Conservation (phyloP, 1,140 invertebrate genomes). For the Melanaphis sacchari region DNA sequence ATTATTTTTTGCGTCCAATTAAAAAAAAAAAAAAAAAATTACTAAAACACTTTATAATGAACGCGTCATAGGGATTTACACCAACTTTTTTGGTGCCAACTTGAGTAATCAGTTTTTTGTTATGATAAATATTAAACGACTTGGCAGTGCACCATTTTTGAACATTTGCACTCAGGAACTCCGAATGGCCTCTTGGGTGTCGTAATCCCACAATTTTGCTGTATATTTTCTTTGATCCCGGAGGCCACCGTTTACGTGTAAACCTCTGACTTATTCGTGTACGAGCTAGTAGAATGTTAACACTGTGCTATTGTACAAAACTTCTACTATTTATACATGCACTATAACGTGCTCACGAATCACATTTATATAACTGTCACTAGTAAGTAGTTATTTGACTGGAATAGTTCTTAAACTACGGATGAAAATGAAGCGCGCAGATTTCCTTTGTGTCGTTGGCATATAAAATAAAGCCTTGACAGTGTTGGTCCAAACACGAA, state of each 20-base stretch:
- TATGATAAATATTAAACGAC: constrained; percentile 45
- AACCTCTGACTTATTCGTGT: too few species aligned
- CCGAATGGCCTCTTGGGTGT: constrained; percentile 19
- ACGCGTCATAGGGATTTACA: neutral
- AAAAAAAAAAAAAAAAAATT: neutral
- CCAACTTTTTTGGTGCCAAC: neutral
- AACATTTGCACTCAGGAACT: constrained; percentile 8
- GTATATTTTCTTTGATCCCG: neutral
- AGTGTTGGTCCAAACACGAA: too few species aligned
- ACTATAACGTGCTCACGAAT: too few species aligned
- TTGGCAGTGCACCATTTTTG: constrained; percentile 22
- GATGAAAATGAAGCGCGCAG: too few species aligned
- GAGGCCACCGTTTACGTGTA: neutral
- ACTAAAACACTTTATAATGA: neutral
- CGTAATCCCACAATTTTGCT: constrained; percentile 13
- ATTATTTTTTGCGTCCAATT: neutral
- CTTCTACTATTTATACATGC: too few species aligned
- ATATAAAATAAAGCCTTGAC: too few species aligned
- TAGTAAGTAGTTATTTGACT: too few species aligned
- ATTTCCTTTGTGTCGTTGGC: too few species aligned
- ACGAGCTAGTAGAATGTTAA: too few species aligned
- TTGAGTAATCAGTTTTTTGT: constrained; percentile 34
- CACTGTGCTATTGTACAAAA: too few species aligned
- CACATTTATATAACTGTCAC: too few species aligned
- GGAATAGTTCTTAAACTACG: too few species aligned